Evolutionary conservation across 1,140 invertebrate species (phyloP), one percentile per base, ranked within the genome.

Genomic region (Aleiodes sp.): DNA sequence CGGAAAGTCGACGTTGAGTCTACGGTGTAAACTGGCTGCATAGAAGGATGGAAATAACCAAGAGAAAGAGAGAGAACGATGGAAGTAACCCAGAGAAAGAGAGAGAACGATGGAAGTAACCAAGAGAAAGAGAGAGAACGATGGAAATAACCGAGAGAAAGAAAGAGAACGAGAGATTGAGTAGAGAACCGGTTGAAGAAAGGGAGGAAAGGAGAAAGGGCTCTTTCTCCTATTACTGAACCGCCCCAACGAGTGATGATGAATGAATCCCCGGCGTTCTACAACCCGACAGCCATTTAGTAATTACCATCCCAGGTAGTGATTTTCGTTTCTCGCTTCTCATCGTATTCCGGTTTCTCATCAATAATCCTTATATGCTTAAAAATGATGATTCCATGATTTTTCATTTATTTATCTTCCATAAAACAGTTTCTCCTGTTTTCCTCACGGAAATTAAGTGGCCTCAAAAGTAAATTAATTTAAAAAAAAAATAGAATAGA

Each of bases 291-390:
- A 77, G 82, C 81, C 82, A 84, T 85, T 84, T 84, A 80, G 81
- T 82, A 84, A 85, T 85, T 85, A 84, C 78, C 78, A 77, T 74
- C 77, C 74, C 79, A 81, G 80, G 80, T 80, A 83, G 46, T 52
- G 46, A 52, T 52, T 84, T 83, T 65, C 79, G 75, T 70, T 70
- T 76, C n/a, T 78, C 77, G 73, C 77, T 72, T 82, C 83, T 84
- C 82, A 84, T 83, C 75, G 62, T 57, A 52, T 46, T 59, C 29
- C 41, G 33, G 21, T 66, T 57, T 66, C 77, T 78, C 80, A 82
- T 85, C 82, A 82, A 84, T 84, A 85, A 84, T 78, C 73, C 33
- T 59, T 75, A 43, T 12, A 52, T 10, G 46, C 33, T 19, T 35
- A 19, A 24, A 56, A 46, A 28, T n/a, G 24, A 43, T 12, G 26